Evolutionary conservation across 2,113 vertebrate species (phyloP), one percentile per base, ranked within the genome.

Genomic region (Nothoprocta pentlandii): DNA sequence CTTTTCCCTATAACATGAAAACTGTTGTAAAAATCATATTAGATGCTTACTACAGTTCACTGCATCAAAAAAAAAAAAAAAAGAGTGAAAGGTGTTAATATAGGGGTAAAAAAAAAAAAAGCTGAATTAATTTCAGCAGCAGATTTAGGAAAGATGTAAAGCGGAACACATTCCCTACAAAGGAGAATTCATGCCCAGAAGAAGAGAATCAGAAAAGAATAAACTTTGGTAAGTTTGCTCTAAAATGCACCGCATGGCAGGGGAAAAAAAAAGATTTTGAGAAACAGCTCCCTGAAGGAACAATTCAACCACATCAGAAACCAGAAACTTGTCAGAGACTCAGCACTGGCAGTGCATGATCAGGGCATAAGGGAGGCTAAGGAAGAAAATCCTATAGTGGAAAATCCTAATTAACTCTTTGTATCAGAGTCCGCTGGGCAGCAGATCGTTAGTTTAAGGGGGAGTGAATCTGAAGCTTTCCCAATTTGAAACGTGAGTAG

Each of bases 361-460:
- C 78, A 87, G 62, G 76, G 62, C 81, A n/a, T 58, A 94, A 89
- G 44, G 53, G 47, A 61, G 44, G 74, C 92, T 47, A 89, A 90
- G 77, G 61, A 92, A 54, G 47, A 54, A 93, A 91, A 78, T 32
- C 46, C n/a, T 74, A 61, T 7, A 86, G 32, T 62, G 32, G 80
- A 89, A 85, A 93, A 84, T 34, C 39, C 36, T 86, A 80, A 93
- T 75, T 93, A 92, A 89, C 84, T 93, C 32, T 59, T 96, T 80
- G 54, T 84, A 63, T 86, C 80, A 76, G 86, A 76, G 69, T 53
- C 92, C 53, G 51, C 26, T 15, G 73, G 47, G 47, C 62, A 92
- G 21, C 47, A 94, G 77, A 80, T 94, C 91, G 81, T 77, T 51
- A 83, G 80, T 92, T 92, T 86, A 85, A 1, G 9, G 80, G 23